Evolutionary conservation across 92 coral and sea anemone genomes (phyloP), one percentile per base, ranked within the genome.

Genomic region (Parazoanthus swiftii): DNA sequence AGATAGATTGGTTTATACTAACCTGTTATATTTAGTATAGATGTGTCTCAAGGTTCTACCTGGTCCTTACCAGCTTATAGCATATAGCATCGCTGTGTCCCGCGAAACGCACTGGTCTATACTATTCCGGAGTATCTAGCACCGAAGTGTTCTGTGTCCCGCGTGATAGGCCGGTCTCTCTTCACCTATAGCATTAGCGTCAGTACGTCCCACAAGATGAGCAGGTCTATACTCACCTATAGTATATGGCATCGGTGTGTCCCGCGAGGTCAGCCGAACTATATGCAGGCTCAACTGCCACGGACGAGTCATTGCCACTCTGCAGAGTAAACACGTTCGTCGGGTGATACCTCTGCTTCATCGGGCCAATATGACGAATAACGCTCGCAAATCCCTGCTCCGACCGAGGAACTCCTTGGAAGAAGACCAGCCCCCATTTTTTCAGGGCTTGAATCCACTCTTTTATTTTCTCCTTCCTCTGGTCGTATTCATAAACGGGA

Each of bases 291-390:
- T 79, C 83, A 5, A 58, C 39, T 33, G 37, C 39, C 20, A 26
- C 20, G 5, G 68, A 4, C 11, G 37, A n/a, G 13, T 7, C 48
- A 26, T 79, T 37, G 5, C 39, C 67, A 54, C 67, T 79, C 20
- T 79, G 35, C 20, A 79, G 16, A 26, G 42, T 80, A 4, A 80
- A 80, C 3, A 80, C 70, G 42, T 54, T 51, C 3, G 84, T 80
- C 9, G 84, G 84, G 23, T 80, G 84, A 33, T 80, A 80, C 15
- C 84, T 80, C 71, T 80, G 84, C 9, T 80, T 51, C 9, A 51
- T 29, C 11, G 84, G 84, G 23, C 84, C 84, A 51, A 80, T 80
- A 48, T 46, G 68, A 54, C 51, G 84, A 25, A 80, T 33, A 20
- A 80, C 18, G 38, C 42, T 37, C 25, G 15, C 26, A 5, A 80